Percentiles rank a stretch among this genome's conserved stretches.
phyloP scores from a whole-genome alignment of 2,113 vertebrate genomes.

The Actinemys pallida region DNA sequence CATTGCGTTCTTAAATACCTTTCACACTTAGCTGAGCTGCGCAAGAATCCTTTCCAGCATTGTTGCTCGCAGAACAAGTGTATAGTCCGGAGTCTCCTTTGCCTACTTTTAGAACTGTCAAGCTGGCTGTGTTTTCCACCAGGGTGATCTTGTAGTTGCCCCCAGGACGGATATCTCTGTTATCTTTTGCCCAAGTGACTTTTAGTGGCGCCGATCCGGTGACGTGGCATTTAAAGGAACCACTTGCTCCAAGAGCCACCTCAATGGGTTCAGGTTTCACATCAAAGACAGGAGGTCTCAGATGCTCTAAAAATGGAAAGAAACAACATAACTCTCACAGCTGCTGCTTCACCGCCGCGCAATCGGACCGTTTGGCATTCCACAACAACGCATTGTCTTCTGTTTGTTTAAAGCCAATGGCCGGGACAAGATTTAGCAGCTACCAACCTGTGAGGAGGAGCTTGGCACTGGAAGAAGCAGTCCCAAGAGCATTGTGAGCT shows the following conservation, averaged over 20 bases:
- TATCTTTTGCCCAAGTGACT: slow-evolving; percentile 97
- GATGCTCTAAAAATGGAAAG: slow-evolving; percentile 87
- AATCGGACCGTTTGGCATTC: not conserved
- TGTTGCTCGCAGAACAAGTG: slow-evolving; percentile 92
- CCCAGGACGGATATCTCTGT: slow-evolving; percentile 93
- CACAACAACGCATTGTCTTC: not conserved
- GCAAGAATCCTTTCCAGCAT: slow-evolving; percentile 92
- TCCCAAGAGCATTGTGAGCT: slow-evolving; percentile 93
- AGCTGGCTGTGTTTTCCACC: slow-evolving; percentile 87
- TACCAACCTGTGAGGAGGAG: slow-evolving; percentile 94
- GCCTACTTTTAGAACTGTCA: slow-evolving; percentile 91
- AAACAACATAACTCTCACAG: not conserved
- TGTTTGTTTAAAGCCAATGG: not conserved
- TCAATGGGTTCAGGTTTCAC: slow-evolving; percentile 88
- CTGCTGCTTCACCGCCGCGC: not conserved
- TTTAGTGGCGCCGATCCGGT: slow-evolving; percentile 93
- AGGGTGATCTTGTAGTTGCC: slow-evolving; percentile 95
- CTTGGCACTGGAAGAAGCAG: slow-evolving; percentile 92
- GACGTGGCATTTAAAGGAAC: slow-evolving; percentile 93
- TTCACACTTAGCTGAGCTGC: slow-evolving; percentile 91
- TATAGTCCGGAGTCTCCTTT: slow-evolving; percentile 92
- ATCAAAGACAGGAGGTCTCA: slow-evolving; percentile 94
- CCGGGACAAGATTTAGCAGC: not conserved
- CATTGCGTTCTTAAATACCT: slow-evolving; percentile 84
- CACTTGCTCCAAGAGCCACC: slow-evolving; percentile 88